Evolutionary conservation across 2,888 invertebrate species (phyloP).

Genomic region (Leptinotarsa juncta): DNA sequence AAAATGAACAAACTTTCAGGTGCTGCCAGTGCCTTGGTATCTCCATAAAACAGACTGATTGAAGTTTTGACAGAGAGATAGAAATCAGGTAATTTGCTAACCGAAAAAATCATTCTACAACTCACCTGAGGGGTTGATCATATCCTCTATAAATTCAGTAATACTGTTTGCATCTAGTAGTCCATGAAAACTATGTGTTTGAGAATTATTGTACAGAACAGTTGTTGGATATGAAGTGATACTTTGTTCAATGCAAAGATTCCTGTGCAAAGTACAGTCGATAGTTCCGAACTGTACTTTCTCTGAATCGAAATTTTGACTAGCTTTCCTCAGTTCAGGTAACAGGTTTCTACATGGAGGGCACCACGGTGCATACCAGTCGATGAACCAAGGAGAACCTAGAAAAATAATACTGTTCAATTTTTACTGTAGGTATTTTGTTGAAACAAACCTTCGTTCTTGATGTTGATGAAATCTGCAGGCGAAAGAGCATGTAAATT

Average conservation of each 20-base stretch:
- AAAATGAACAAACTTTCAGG: no score
- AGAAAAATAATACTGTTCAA: slow-evolving; percentile 26
- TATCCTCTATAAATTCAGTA: slow-evolving; percentile 74
- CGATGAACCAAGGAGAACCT: slow-evolving; percentile 73
- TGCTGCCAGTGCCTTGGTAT: no score
- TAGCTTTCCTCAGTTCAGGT: slow-evolving; percentile 76
- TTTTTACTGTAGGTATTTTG: background rate
- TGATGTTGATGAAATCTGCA: slow-evolving; percentile 71
- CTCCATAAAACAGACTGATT: no score
- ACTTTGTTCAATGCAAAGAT: slow-evolving; percentile 71
- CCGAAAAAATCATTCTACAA: background rate
- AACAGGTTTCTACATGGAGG: slow-evolving; percentile 79
- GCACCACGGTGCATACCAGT: slow-evolving; percentile 85
- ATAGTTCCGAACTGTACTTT: slow-evolving; percentile 73
- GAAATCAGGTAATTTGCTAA: background rate
- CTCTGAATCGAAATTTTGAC: slow-evolving; percentile 67
- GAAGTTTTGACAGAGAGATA: no score
- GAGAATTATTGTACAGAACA: slow-evolving; percentile 73
- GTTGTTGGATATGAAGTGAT: slow-evolving; percentile 76
- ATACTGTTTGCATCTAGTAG: slow-evolving; percentile 71
- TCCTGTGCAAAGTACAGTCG: slow-evolving; percentile 74
- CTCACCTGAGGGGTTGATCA: slow-evolving; percentile 68
- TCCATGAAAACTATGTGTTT: slow-evolving; percentile 70
- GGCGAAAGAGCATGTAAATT: slow-evolving; percentile 74
- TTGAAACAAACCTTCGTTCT: slow-evolving; percentile 65